Conservation (phyloP, 2,888 invertebrate species). For the Yponomeuta cagnagella region DNA sequence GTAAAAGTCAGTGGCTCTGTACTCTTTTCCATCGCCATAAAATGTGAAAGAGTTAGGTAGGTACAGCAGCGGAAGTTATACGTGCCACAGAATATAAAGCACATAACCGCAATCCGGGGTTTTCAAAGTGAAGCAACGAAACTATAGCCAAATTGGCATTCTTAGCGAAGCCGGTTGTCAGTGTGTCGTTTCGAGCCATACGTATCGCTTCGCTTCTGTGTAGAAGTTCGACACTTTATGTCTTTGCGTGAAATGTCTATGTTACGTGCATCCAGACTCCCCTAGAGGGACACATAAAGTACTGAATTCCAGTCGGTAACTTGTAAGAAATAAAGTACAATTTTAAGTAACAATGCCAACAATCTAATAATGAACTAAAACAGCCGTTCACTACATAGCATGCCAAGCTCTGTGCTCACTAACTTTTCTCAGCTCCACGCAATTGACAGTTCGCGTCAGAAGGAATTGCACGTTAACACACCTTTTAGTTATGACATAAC, state of each 20-base stretch:
- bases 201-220: too few species aligned
- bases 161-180: too few species aligned
- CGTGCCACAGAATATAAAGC: too few species aligned
- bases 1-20: neutral
- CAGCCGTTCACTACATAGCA: constrained; percentile 1
- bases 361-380: neutral
- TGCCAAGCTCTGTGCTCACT: neutral
- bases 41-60: neutral
- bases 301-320: neutral
- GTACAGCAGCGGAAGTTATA: too few species aligned
- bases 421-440: neutral
- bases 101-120: too few species aligned
- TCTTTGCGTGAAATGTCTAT: neutral
- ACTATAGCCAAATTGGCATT: too few species aligned
- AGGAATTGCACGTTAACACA: neutral
- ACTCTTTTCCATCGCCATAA: neutral
- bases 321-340: constrained; percentile 2
- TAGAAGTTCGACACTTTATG: too few species aligned
- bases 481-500: neutral
- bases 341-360: neutral
- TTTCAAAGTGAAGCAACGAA: too few species aligned
- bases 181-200: too few species aligned
- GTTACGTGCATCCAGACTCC: neutral
- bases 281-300: neutral
- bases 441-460: neutral